Percentiles rank a stretch among this genome's conserved stretches.
phyloP scores from a whole-genome alignment of 2,888 invertebrate species.

The Thereva unica region DNA sequence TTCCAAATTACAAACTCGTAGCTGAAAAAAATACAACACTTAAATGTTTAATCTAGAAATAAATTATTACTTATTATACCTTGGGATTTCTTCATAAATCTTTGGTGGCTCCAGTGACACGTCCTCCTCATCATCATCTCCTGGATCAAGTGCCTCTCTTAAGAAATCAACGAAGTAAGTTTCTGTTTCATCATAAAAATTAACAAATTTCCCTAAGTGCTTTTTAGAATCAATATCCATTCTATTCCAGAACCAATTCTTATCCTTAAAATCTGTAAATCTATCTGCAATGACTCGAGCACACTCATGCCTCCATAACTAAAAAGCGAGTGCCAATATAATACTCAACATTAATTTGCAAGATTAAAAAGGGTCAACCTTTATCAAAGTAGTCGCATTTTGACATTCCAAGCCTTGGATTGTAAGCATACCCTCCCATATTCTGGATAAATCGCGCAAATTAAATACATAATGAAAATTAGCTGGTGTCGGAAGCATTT shows the following conservation, averaged over 20 bases:
- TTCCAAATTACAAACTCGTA: slow-evolving; percentile 64
- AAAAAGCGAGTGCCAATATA: slow-evolving; percentile 48
- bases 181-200: slow-evolving; percentile 63
- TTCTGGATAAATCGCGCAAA: slow-evolving; percentile 83
- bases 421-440: slow-evolving; percentile 88
- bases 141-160: slow-evolving; percentile 71
- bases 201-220: slow-evolving; percentile 59
- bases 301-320: slow-evolving; percentile 86
- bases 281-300: slow-evolving; percentile 84
- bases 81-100: slow-evolving; percentile 79
- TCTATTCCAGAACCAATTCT: slow-evolving; percentile 73
- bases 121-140: slow-evolving; percentile 72
- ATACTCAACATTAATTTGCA: not conserved
- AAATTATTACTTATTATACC: slow-evolving; percentile 54
- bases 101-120: slow-evolving; percentile 77
- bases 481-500: slow-evolving; percentile 89
- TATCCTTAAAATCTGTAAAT: slow-evolving; percentile 67
- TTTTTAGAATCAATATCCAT: slow-evolving; percentile 65
- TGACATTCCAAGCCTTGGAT: slow-evolving; percentile 71
- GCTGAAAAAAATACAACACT: slow-evolving; percentile 46
- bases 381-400: slow-evolving; percentile 60
- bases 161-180: slow-evolving; percentile 83
- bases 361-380: slow-evolving; percentile 40
- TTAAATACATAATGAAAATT: slow-evolving; percentile 93
- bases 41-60: too few species aligned